Evolutionary conservation across 2,113 vertebrate species (phyloP).

Genomic region (Cephalophus harveyi): DNA sequence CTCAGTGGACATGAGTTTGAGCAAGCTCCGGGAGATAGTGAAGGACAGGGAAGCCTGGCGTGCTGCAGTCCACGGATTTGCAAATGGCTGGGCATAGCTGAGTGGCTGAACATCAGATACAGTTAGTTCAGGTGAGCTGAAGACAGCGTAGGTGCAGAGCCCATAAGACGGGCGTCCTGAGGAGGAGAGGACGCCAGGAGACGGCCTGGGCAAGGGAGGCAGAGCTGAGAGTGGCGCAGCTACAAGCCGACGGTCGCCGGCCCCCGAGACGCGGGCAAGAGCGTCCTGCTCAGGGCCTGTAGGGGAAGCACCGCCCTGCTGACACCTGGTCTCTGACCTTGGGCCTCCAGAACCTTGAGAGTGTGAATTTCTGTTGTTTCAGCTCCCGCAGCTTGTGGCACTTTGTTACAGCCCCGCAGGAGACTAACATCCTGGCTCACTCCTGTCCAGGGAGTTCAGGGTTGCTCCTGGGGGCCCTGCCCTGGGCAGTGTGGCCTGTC

Average conservation of each 20-base stretch:
- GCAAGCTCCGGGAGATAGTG: not conserved
- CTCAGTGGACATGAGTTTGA: not conserved
- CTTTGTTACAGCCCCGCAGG: accelerated
- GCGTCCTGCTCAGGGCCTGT: not conserved
- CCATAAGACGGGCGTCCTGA: not conserved
- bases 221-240: accelerated
- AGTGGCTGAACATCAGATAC: not conserved
- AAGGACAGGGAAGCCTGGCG: too few species aligned
- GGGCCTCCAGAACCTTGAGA: not conserved
- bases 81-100: not conserved
- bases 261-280: accelerated
- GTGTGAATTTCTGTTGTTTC: not conserved
- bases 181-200: not conserved
- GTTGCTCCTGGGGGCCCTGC: accelerated
- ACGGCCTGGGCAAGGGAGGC: not conserved
- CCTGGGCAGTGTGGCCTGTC: not conserved
- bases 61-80: not conserved
- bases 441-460: not conserved
- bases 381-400: not conserved
- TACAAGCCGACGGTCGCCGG: accelerated
- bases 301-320: accelerated
- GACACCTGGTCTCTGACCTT: not conserved
- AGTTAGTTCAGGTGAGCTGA: not conserved
- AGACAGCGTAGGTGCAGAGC: not conserved
- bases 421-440: accelerated